Evolutionary conservation across 2,888 invertebrate species (phyloP).

Genomic region (Oligia latruncula): DNA sequence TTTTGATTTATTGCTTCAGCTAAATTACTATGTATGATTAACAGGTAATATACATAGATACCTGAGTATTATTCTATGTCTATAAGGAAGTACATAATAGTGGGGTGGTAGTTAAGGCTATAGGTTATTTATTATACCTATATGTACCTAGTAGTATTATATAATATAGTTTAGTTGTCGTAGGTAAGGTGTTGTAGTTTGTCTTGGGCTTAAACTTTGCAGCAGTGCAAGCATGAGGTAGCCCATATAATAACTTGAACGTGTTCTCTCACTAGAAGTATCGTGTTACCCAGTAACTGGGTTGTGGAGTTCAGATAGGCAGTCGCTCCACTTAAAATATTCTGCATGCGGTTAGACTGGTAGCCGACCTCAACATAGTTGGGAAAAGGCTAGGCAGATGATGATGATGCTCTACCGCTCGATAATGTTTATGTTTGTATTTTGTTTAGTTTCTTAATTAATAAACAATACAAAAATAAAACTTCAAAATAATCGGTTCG

Average conservation of each 20-base stretch:
- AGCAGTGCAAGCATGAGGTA: not conserved
- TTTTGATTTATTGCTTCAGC: not conserved
- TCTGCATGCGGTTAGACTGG: too few species aligned
- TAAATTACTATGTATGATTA: not conserved
- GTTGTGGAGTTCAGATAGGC: not conserved
- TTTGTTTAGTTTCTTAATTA: too few species aligned
- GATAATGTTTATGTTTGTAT: not conserved
- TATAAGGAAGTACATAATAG: not conserved
- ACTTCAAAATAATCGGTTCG: not conserved
- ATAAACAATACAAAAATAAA: not conserved
- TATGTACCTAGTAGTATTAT: too few species aligned
- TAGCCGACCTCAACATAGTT: too few species aligned
- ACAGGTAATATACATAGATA: not conserved
- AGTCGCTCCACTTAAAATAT: not conserved
- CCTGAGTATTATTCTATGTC: not conserved
- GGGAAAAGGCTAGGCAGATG: too few species aligned
- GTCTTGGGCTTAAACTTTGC: constrained; percentile 3
- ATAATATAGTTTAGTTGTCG: not conserved
- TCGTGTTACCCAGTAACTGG: not conserved
- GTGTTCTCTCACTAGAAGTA: not conserved
- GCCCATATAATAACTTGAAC: not conserved
- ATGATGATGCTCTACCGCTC: too few species aligned
- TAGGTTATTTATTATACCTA: not conserved
- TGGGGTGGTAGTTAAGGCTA: not conserved
- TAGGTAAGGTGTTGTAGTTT: not conserved